Evolutionary conservation across 2,797 vertebrate genomes (phyloP).

Genomic region (Pyrocephalus nanus): DNA sequence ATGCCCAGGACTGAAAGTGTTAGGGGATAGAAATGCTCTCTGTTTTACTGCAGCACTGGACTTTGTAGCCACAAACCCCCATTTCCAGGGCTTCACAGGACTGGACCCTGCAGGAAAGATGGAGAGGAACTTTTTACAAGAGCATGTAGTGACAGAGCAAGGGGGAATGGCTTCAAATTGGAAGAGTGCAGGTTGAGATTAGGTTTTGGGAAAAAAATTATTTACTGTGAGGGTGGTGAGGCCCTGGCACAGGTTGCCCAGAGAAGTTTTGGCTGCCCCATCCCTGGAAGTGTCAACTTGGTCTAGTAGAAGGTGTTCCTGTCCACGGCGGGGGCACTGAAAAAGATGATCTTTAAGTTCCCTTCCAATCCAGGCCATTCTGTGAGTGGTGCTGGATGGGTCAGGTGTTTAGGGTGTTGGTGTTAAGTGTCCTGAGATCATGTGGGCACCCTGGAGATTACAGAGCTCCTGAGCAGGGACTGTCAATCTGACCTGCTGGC

Average conservation of each 20-base stretch:
- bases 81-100: too few relatives aligned
- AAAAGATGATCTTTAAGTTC: background rate
- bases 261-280: background rate
- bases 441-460: background rate
- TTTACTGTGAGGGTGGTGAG: background rate
- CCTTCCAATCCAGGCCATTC: background rate
- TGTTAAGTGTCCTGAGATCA: background rate
- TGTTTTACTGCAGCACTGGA: background rate
- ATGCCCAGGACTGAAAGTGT: accelerated
- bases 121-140: background rate
- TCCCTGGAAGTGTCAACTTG: background rate
- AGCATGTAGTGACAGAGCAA: background rate
- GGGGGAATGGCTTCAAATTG: background rate
- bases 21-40: background rate
- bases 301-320: background rate
- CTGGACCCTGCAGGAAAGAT: background rate
- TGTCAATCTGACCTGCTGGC: background rate
- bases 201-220: background rate
- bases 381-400: background rate
- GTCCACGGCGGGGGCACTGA: background rate
- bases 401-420: background rate
- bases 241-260: background rate
- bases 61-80: background rate
- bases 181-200: background rate
- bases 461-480: background rate